Conservation (phyloP, 2,797 vertebrate genomes). For the Vultur gryphus region DNA sequence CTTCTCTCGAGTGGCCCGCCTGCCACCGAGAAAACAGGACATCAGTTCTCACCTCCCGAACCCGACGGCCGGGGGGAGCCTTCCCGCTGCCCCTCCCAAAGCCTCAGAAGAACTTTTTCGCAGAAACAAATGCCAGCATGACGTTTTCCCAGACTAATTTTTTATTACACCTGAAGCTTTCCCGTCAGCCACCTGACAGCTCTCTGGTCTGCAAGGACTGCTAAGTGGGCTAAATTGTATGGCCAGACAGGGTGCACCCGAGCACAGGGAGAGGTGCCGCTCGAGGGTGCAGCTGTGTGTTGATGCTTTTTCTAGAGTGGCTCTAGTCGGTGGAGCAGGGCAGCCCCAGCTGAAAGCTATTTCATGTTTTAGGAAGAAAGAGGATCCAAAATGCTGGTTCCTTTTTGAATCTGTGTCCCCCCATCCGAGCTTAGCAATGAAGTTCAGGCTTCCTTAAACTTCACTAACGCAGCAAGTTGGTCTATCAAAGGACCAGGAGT, state of each 20-base stretch:
- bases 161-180: not conserved
- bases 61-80: not conserved
- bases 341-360: not conserved
- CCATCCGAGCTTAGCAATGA: not conserved
- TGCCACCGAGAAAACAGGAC: not conserved
- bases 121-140: rapidly evolving
- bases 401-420: not conserved
- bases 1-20: not conserved
- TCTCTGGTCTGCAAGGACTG: not conserved
- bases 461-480: rapidly evolving
- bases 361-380: not conserved
- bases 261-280: not conserved
- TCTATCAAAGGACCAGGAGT: not conserved
- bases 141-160: not conserved
- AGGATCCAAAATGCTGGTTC: not conserved
- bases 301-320: not conserved
- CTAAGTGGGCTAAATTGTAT: not conserved
- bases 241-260: not conserved
- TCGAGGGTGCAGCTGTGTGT: not conserved
- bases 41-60: not conserved
- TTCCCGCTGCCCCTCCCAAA: not conserved
- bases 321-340: not conserved
- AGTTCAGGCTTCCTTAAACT: not conserved
- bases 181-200: not conserved
- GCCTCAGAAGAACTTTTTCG: not conserved